A percentile compares a stretch with the other conserved stretches of the same genome.
Evolutionary conservation across 2,797 vertebrate species (phyloP).

Genomic region (Vireo griseus): DNA sequence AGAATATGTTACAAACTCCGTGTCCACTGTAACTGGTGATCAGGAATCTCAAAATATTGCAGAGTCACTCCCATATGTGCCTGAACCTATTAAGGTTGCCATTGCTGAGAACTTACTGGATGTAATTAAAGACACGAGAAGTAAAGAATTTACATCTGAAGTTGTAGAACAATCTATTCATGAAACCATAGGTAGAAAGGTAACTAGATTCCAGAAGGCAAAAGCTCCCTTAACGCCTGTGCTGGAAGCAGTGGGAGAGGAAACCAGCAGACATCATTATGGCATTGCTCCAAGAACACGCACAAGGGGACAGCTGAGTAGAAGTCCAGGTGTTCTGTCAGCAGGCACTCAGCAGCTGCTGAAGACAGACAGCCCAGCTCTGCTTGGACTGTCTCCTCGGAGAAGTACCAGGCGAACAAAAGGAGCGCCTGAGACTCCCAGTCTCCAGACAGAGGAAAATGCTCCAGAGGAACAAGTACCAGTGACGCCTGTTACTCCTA

Average conservation of each 20-base stretch:
- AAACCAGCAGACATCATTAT: not conserved
- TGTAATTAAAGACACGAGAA: slow-evolving; percentile 75
- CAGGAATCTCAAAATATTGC: slow-evolving; percentile 58
- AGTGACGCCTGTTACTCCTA: slow-evolving; percentile 27
- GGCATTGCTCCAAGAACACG: slow-evolving; percentile 57
- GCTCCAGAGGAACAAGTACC: slow-evolving; percentile 29
- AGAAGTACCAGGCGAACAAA: slow-evolving; percentile 59
- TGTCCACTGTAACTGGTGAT: slow-evolving; percentile 52
- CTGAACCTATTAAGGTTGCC: slow-evolving; percentile 74
- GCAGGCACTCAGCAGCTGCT: not conserved
- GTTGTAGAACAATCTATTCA: slow-evolving; percentile 57
- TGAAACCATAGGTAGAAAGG: slow-evolving; percentile 57
- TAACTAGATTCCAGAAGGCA: slow-evolving; percentile 17
- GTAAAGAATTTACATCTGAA: slow-evolving; percentile 71
- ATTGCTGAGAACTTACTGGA: slow-evolving; percentile 76
- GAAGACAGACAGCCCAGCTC: not conserved
- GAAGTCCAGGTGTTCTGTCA: not conserved
- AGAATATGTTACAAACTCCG: slow-evolving; percentile 25
- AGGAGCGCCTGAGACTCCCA: not conserved
- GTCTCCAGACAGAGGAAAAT: not conserved
- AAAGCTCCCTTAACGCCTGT: slow-evolving; percentile 12
- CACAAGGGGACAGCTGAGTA: not conserved
- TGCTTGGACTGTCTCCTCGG: slow-evolving; percentile 14
- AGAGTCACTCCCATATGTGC: slow-evolving; percentile 72
- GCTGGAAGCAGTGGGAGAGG: slow-evolving; percentile 32